Conservation (phyloP, 2,113 vertebrate genomes). For the Riparia riparia region DNA sequence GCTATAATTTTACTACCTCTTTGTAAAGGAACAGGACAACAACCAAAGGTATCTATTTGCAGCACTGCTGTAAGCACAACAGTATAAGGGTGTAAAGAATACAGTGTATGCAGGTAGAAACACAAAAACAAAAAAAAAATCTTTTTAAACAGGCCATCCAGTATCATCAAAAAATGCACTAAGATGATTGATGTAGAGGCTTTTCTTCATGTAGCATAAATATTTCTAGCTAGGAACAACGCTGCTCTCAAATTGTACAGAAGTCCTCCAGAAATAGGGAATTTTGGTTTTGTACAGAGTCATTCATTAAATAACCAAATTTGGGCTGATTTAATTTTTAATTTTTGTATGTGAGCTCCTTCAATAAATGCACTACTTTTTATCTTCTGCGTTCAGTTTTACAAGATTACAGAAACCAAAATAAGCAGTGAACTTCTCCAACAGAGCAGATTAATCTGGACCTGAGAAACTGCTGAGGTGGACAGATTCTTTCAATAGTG, state of each 20-base stretch:
- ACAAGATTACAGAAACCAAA: neutral
- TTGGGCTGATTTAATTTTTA: neutral
- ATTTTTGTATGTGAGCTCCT: neutral
- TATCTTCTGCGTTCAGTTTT: neutral
- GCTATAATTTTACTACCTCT: neutral
- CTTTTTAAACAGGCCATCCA: neutral
- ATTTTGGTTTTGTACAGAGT: neutral
- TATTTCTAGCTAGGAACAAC: neutral
- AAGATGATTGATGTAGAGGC: rapidly evolving
- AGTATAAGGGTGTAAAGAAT: neutral
- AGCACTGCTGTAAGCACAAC: rapidly evolving
- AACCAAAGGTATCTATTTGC: rapidly evolving
- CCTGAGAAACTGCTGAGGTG: rapidly evolving
- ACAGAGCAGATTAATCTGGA: neutral
- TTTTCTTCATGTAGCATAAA: neutral
- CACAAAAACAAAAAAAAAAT: neutral
- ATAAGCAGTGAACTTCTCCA: neutral
- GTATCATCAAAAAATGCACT: neutral
- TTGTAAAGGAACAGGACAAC: neutral
- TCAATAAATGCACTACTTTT: neutral
- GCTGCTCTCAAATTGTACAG: neutral
- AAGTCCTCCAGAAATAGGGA: neutral
- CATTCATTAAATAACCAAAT: neutral
- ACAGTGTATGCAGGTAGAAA: neutral
- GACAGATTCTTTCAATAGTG: neutral